Evolutionary conservation across 1,140 invertebrate genomes (phyloP).

Genomic region (Paralvinella palmiformis): DNA sequence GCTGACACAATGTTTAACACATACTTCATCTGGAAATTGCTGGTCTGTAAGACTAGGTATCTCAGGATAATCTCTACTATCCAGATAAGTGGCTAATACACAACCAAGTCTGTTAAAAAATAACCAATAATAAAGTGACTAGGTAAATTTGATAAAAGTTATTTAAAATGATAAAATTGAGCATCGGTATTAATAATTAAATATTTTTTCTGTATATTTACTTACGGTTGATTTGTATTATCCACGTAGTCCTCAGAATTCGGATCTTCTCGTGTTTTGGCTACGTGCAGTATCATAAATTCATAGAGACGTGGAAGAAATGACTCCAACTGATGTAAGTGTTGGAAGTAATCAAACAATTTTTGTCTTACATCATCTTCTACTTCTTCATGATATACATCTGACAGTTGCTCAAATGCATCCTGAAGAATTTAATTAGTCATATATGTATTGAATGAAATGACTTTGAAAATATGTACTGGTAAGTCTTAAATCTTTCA

Average conservation of each 20-base stretch:
- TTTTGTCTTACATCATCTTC: slow-evolving; percentile 8
- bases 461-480: not conserved
- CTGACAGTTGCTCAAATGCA: slow-evolving; percentile 25
- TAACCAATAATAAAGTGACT: too few species aligned
- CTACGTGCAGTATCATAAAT: slow-evolving; percentile 26
- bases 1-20: too few species aligned
- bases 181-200: too few species aligned
- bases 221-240: slow-evolving; percentile 16
- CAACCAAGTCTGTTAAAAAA: too few species aligned
- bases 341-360: slow-evolving; percentile 14
- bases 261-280: slow-evolving; percentile 18
- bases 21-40: too few species aligned
- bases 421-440: slow-evolving; percentile 20
- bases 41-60: too few species aligned
- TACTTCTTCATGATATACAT: slow-evolving; percentile 20
- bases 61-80: too few species aligned
- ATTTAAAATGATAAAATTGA: too few species aligned
- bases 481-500: not conserved
- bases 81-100: too few species aligned
- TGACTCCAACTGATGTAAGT: slow-evolving; percentile 22
- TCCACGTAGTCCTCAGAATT: slow-evolving; percentile 23
- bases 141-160: too few species aligned
- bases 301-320: slow-evolving; percentile 26
- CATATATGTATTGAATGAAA: not conserved
- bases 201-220: not conserved